Conservation (phyloP, 2,888 invertebrate species). For the Alitta virens region DNA sequence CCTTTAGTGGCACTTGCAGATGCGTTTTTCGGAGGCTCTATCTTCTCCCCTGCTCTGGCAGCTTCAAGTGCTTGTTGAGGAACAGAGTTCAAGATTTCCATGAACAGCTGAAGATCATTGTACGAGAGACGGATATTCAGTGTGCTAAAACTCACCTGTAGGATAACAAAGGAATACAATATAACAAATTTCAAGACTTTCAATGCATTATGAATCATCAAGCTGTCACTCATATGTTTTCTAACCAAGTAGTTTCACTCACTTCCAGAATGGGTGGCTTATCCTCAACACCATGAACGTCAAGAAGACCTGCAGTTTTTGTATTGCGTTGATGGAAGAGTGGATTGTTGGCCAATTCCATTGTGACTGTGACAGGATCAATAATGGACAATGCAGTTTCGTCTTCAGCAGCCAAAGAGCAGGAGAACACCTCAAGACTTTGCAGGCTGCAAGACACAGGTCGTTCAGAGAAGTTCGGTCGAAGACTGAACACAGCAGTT, state of each 20-base stretch:
- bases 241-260: too few relatives aligned
- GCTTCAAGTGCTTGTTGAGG: slow-evolving; percentile 67
- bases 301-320: slow-evolving; percentile 38
- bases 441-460: slow-evolving; percentile 84
- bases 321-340: slow-evolving; percentile 36
- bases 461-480: slow-evolving; percentile 67
- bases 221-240: background rate
- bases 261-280: slow-evolving; percentile 51
- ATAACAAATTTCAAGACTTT: too few relatives aligned
- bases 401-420: slow-evolving; percentile 84
- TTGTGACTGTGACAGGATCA: slow-evolving; percentile 66
- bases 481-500: slow-evolving; percentile 83
- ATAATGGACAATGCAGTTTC: slow-evolving; percentile 92
- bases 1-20: background rate
- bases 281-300: slow-evolving; percentile 38
- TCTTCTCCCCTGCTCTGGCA: background rate
- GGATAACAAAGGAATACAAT: background rate
- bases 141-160: slow-evolving; percentile 59
- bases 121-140: slow-evolving; percentile 85
- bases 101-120: slow-evolving; percentile 88
- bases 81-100: slow-evolving; percentile 81
- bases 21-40: slow-evolving; percentile 5
- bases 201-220: background rate
- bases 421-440: slow-evolving; percentile 84
- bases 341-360: slow-evolving; percentile 50